Evolutionary conservation across 2,797 vertebrate genomes (phyloP).

Genomic region (Potorous gilbertii): DNA sequence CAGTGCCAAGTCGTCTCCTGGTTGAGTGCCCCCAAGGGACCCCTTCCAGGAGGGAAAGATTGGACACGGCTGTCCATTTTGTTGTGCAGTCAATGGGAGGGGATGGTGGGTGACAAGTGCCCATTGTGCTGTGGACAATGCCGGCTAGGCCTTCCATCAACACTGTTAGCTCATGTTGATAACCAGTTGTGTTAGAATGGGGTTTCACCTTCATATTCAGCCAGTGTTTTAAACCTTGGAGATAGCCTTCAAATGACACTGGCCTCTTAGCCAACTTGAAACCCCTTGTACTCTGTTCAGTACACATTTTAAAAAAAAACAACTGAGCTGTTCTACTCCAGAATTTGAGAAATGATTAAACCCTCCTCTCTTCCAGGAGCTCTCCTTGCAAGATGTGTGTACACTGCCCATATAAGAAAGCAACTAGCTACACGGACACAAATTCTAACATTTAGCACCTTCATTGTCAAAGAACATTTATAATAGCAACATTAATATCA

Average conservation of each 20-base stretch:
- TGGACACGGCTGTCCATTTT: conserved; percentile 55
- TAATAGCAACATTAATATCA: not conserved
- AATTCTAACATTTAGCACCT: conserved; percentile 76
- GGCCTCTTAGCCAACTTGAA: not conserved
- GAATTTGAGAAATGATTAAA: conserved; percentile 61
- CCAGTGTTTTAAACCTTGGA: conserved; percentile 42
- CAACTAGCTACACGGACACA: conserved; percentile 51
- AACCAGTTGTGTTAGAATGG: conserved; percentile 40
- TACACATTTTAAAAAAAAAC: conserved; percentile 48
- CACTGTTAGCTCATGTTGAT: conserved; percentile 32
- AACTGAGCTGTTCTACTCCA: conserved; percentile 72
- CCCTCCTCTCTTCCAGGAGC: conserved; percentile 59
- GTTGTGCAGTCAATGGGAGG: conserved; percentile 46
- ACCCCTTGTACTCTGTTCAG: conserved; percentile 53
- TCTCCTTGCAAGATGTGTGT: conserved; percentile 58
- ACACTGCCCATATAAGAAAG: conserved; percentile 40
- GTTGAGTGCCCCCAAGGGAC: conserved; percentile 28
- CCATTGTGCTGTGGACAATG: conserved; percentile 42
- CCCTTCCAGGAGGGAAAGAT: conserved; percentile 38
- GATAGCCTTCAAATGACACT: conserved; percentile 41
- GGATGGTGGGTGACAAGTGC: conserved; percentile 8
- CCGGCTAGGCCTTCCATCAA: conserved; percentile 47
- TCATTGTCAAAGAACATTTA: conserved; percentile 68
- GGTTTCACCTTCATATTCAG: conserved; percentile 40
- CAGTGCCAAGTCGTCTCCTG: conserved; percentile 31